Evolutionary conservation across 1,140 invertebrate genomes (phyloP), one percentile per base, ranked within the genome.

Genomic region (Pygmarrhopalites habei): DNA sequence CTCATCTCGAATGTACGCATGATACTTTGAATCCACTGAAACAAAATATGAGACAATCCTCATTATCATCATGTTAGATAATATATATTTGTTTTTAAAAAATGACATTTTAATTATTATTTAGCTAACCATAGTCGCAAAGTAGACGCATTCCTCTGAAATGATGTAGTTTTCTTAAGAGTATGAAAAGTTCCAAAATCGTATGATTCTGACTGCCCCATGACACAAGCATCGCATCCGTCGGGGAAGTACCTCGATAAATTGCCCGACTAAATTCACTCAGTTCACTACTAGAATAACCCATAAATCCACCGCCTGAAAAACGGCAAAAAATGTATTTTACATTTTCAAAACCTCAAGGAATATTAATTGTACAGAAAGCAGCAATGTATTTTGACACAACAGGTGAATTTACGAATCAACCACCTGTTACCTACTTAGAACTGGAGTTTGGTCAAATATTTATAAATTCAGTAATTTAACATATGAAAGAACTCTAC

Each of bases 141-240:
- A 92, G 72, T 23, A 83, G 76, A 39, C 77, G 69, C 82, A 92
- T 85, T 2, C 85, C 85, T 68, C 84, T 79, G 71, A 85, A 85
- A 69, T 90, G 83, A 65, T 85, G 80, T 83, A 90, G 88, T 70
- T 75, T 76, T 25, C 75, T 85, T 2, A 89, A 77, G 23, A 87
- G 72, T 1, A 83, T 77, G 74, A 90, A 92, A 5, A 95, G 75
- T 74, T 90, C 86, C 49, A 83, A 74, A 1, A 90, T 82, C 19
- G 83, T 85, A 68, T 91, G 88, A 76, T 92, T 92, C 59, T 85
- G 80, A 68, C 85, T 81, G 5, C 87, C 86, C 88, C 88, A 94
- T 53, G 82, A 75, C 32, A 79, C 83, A 21, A 95, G 76, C 3
- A 95, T 78, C 70, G 86, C 81, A 69, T 87, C 82, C 0, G 87